Base-by-base conservation (phyloP, 2,797 vertebrate species). In the Gallirallus australis region DNA sequence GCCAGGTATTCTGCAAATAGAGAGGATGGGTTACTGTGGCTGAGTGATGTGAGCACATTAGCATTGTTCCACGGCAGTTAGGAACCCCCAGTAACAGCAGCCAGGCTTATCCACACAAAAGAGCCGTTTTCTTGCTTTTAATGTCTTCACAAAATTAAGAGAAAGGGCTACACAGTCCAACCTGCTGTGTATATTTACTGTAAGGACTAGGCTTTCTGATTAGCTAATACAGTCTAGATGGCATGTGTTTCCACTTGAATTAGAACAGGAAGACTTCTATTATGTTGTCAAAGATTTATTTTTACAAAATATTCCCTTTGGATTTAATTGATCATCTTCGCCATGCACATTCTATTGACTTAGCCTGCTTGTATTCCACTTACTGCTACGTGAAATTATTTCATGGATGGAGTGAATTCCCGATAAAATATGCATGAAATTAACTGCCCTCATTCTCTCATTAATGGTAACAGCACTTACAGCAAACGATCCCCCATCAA, bases 341-440 rank as follows among this genome's bases (percentile, higher is more conserved):
- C 10, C 53, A 20, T 11, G 19, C 50, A 48, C 27, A 68, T 33
- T 17, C 57, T 60, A 25, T 66, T 63, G 86, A 0, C 86, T 91
- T 70, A 69, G 12, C 31, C 31, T 83, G 33, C 47, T 77, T 89
- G n/a, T 53, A 65, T 95, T 95, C 69, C 60, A 83, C 65, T 75
- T 86, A 56, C 71, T 73, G 56, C 78, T 93, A 79, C 12, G 27
- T 68, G 28, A 90, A 97, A 94, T 82, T 65, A 70, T 68, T 94
- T 96, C 63, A 91, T 28, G 77, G 82, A 81, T 63, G 37, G 56
- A 79, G 17, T 52, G 40, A 96, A 64, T 91, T 93, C 75, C 54
- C 50, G 76, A 73, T 73, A 90, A 91, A 95, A 80, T 70, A 31
- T 82, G 59, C 39, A 83, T 93, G 64, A 94, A 94, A 78, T 90